phyloP scores from a whole-genome alignment of 2,888 invertebrate genomes.

The Plagodis pulveraria region DNA sequence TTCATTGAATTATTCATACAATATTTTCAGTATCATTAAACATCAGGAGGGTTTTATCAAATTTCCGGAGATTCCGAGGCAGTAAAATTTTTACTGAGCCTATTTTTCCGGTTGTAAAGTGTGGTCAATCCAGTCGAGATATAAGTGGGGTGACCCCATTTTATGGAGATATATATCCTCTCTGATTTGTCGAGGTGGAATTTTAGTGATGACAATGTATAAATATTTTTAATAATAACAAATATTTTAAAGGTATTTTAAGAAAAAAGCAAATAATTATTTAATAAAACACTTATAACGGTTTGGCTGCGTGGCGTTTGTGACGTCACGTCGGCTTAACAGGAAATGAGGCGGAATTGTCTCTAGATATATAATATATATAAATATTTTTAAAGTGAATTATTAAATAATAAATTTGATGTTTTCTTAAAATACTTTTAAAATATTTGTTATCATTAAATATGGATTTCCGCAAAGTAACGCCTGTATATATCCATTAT shows the following conservation, averaged over 20 bases:
- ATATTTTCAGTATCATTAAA: slow-evolving; percentile 48
- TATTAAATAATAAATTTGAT: too few species aligned
- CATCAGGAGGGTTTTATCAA: slow-evolving; percentile 49
- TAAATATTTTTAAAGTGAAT: too few species aligned
- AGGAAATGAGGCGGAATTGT: too few species aligned
- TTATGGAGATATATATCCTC: slow-evolving; percentile 60
- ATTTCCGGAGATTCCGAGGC: slow-evolving; percentile 47
- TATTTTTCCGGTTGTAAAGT: slow-evolving; percentile 63
- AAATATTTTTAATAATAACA: slow-evolving; percentile 34
- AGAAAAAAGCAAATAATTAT: too few species aligned
- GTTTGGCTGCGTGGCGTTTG: slow-evolving; percentile 14
- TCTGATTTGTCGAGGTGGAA: slow-evolving; percentile 46
- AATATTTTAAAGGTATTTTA: slow-evolving; percentile 19
- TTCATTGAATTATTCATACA: slow-evolving; percentile 54
- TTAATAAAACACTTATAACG: too few species aligned
- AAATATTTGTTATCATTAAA: background rate
- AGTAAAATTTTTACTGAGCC: slow-evolving; percentile 64
- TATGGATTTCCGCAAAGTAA: too few species aligned
- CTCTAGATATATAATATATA: too few species aligned
- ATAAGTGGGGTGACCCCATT: slow-evolving; percentile 52
- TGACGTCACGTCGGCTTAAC: too few species aligned
- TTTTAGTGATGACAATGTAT: slow-evolving; percentile 48
- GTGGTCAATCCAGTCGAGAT: slow-evolving; percentile 63
- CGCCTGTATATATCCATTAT: too few species aligned
- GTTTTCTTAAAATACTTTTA: background rate